Base-by-base conservation (phyloP, 2,113 vertebrate genomes). In the Myrmecobius fasciatus region DNA sequence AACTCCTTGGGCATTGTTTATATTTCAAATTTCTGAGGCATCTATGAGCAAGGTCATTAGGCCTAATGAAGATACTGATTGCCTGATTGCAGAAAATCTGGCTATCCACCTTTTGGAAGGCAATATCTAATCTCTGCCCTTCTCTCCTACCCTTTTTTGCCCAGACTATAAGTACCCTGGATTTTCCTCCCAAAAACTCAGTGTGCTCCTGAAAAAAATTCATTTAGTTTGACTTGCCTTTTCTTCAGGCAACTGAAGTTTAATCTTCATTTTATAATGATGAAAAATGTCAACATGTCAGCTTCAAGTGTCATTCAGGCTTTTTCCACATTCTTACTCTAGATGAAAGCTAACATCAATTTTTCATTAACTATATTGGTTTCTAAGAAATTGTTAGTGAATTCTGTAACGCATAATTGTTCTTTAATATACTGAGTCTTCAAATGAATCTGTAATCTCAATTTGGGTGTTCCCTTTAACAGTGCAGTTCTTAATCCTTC, bases 21-120 rank as follows among this genome's bases (percentile, higher is more conserved):
- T 93, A n/a, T 97, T 96, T 95, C 89, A 96, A 20, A 96, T 49
- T 92, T 93, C 12, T 89, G 6, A 75, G 60, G 31, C 36, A n/a
- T 75, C 20, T 95, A 52, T 92, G 96, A 90, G 91, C 91, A 96
- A 31, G 89, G n/a, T 89, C 89, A 48, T 25, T 36, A 53, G 91
- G 89, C 60, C 49, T 92, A 91, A 43, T 90, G 91, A 52, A 93
- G 91, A 91, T 48, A 25, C 14, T 47, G 52, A 92, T 90, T 92
- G n/a, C 91, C 56, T 94, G 51, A 51, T 90, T 91, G 90, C 7
- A 91, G 43, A 24, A 14, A 94, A 49, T 91, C 94, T 56, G 67
- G 47, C 93, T 43, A 88, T 92, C 9, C 53, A 91, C 2, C 22
- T 92, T 95, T 92, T 52, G 92, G 17, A 83, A 83, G 67, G 67